phyloP scores from a whole-genome alignment of 2,888 invertebrate genomes.

The Nemoura dubitans region DNA sequence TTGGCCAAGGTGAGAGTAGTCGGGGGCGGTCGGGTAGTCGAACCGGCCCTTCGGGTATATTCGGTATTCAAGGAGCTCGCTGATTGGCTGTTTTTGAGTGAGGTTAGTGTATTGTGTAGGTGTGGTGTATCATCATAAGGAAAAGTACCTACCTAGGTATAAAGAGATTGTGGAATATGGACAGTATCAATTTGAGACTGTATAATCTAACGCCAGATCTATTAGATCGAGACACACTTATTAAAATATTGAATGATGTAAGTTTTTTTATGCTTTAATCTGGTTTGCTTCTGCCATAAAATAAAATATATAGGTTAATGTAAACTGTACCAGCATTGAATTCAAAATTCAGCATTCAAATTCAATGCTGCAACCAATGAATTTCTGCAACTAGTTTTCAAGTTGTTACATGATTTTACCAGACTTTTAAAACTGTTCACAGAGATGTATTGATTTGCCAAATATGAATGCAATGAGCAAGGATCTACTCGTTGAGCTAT shows the following conservation, averaged over 20 bases:
- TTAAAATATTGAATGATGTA: conserved; percentile 42
- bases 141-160: too few relatives aligned
- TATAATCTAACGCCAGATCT: conserved; percentile 44
- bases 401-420: background rate
- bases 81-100: background rate
- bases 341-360: too few relatives aligned
- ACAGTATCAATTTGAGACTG: conserved; percentile 15
- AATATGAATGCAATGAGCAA: conserved; percentile 44
- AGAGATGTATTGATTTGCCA: conserved; percentile 47
- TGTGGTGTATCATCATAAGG: background rate
- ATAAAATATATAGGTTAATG: too few relatives aligned
- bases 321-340: too few relatives aligned
- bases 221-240: conserved; percentile 34
- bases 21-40: too few relatives aligned
- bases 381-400: too few relatives aligned
- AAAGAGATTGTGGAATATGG: too few relatives aligned
- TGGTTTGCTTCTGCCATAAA: background rate
- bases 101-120: too few relatives aligned
- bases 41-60: too few relatives aligned
- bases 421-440: conserved; percentile 16
- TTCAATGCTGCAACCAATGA: too few relatives aligned
- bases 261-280: conserved; percentile 37
- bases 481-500: conserved; percentile 46
- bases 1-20: too few relatives aligned
- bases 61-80: too few relatives aligned